Conservation (phyloP, 2,888 invertebrate species). For the Drosophila infuscata region DNA sequence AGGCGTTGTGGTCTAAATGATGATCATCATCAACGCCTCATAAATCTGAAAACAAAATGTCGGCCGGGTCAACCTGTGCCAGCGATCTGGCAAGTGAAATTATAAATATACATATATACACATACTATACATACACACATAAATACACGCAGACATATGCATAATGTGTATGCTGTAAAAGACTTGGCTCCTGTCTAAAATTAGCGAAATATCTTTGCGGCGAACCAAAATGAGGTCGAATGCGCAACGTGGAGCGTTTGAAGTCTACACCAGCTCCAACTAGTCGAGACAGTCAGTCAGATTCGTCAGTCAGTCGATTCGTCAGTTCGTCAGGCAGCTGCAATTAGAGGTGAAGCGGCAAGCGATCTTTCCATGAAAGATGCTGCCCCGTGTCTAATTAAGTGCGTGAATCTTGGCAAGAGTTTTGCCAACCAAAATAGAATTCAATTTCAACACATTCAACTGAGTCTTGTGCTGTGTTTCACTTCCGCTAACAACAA, state of each 20-base stretch:
- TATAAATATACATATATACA: neutral
- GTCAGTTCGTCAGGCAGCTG: slow-evolving; percentile 47
- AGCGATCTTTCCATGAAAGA: slow-evolving; percentile 36
- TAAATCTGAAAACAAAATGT: slow-evolving; percentile 58
- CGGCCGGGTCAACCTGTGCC: slow-evolving; percentile 54
- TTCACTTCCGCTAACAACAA: slow-evolving; percentile 53
- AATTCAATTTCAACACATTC: slow-evolving; percentile 67
- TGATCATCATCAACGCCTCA: slow-evolving; percentile 51
- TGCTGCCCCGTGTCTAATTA: slow-evolving; percentile 71
- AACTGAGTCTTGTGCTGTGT: slow-evolving; percentile 10
- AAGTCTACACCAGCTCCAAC: slow-evolving; percentile 51
- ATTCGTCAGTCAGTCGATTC: neutral
- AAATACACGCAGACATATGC: neutral
- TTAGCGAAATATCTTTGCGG: slow-evolving; percentile 53
- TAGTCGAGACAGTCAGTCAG: neutral
- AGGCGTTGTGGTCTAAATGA: slow-evolving; percentile 40
- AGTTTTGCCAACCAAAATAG: slow-evolving; percentile 59
- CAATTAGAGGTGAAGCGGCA: slow-evolving; percentile 64
- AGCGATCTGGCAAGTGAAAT: slow-evolving; percentile 42
- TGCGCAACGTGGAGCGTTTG: slow-evolving; percentile 57
- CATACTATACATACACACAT: neutral
- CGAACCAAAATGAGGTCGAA: slow-evolving; percentile 67
- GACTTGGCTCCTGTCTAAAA: slow-evolving; percentile 59
- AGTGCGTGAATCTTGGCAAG: slow-evolving; percentile 76
- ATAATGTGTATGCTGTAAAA: slow-evolving; percentile 40